Base-by-base conservation (phyloP, 2,888 invertebrate species). In the Dorcus hopei region DNA sequence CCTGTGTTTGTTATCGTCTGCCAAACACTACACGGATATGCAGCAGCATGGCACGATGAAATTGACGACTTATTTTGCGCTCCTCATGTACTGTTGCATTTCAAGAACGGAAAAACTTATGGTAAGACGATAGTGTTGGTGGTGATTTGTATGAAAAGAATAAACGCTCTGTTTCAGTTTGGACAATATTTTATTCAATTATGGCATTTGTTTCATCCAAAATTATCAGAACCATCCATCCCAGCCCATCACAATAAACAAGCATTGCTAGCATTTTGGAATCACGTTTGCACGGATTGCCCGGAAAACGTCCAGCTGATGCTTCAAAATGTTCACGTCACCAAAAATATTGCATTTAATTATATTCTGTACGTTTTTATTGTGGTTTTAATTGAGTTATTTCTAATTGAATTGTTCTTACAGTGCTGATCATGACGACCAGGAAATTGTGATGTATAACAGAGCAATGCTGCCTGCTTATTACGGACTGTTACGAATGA, bases 381-480 rank as follows among this genome's bases (percentile, higher is more conserved):
- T 62, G 51, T 52, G 26, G 51, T 14, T 62, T 51, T 53, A 23
- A 9, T 14, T 38, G 9, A 38, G 19, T 26, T 49, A 1, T 14
- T 33, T 60, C 9, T 2, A 55, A n/a, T 48, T 45, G 4, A 52
- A 33, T 33, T 9, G 38, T 51, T 14, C 42, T 41, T 51, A 41
- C 57, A 95, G 95, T 62, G 96, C 96, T 65, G 96, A 97, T 81
- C 96, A 96, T 76, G 96, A 96, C 68, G 96, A 97, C 78, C 93
- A 95, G 72, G 96, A 97, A 74, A 95, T 96, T 62, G 92, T 96
- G 47, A 85, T 93, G 69, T 96, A 94, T 80, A 97, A 97, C 80
- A 87, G 95, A 62, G 88, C 91, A 19, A 96, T 95, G 94, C 79
- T 97, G 72, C 96, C 96, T 2, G 93, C 95, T 8, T 93, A 93